Base-by-base conservation (phyloP, 1,140 invertebrate genomes). In the Drosophila sulfurigaster region DNA sequence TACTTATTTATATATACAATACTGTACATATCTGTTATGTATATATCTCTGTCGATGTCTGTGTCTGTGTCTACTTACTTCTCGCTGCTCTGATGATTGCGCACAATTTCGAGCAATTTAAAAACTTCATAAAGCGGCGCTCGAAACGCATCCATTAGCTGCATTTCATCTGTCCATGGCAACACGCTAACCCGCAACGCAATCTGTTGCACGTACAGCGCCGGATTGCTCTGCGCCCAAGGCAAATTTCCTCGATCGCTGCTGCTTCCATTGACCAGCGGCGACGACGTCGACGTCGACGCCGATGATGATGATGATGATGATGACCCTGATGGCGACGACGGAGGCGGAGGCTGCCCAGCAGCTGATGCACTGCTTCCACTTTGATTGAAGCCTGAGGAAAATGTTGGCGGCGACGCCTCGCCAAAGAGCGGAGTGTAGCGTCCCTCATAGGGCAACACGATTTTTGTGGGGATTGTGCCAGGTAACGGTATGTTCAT, bases 61-160 rank as follows among this genome's bases (percentile, higher is more conserved):
- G 16, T 35, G 46, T 32, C 13, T 13, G 41, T 43, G 13, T 48
- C 52, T 68, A 75, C 83, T 94, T 93, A 97, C 97, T 94, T 95
- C 81, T 96, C 94, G 62, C 94, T 93, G 87, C 96, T 94, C 91
- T 98, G 95, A 93, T 97, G 97, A 93, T 97, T 97, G 79, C 96
- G 95, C 70, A 99, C 95, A 49, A 96, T 95, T 93, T 98, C 96
- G 46, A 98, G 91, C 49, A 99, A 93, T 92, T 96, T 95, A 93
- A 98, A 99, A 32, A 97, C 95, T 93, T 97, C 96, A 82, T 96
- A 95, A 1, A 99, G 93, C 30, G 98, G 97, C 16, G 96, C 97
- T 82, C 97, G 94, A 91, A 98, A 98, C 51, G 97, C 97, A 94
- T 99, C 98, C 87, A 96, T 96, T 73, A 98, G 93, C 75, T 95